Evolutionary conservation across 2,888 invertebrate genomes (phyloP).

Genomic region (Hecatera dysodea): DNA sequence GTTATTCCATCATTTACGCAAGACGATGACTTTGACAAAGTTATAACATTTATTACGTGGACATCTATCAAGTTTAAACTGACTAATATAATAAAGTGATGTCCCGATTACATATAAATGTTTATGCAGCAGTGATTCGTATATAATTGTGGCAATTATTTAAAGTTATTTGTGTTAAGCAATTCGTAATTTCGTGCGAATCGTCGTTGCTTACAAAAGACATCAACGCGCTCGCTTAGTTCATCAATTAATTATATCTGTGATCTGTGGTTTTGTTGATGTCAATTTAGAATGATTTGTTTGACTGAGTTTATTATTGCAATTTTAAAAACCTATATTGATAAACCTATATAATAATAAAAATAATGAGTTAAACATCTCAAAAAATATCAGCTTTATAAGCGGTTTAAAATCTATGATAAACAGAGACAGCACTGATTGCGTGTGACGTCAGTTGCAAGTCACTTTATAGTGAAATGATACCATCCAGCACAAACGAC

Average conservation of each 20-base stretch:
- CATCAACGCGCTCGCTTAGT: slow-evolving; percentile 54
- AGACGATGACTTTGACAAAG: slow-evolving; percentile 42
- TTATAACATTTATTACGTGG: slow-evolving; percentile 17
- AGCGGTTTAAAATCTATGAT: no score
- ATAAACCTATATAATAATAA: no score
- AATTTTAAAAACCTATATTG: no score
- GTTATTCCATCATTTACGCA: slow-evolving; percentile 23
- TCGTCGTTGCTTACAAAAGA: slow-evolving; percentile 53
- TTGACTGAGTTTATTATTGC: no score
- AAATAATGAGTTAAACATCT: no score
- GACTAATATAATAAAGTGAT: slow-evolving; percentile 26
- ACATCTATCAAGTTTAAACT: slow-evolving; percentile 33
- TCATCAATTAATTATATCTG: no score
- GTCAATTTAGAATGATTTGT: no score
- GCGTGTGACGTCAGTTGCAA: no score
- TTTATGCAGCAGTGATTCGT: slow-evolving; percentile 26
- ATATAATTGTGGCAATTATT: slow-evolving; percentile 44
- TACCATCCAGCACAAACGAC: no score
- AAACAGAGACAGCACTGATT: no score
- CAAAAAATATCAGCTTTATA: no score
- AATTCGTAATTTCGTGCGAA: slow-evolving; percentile 5
- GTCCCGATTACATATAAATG: slow-evolving; percentile 47
- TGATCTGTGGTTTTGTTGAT: not conserved
- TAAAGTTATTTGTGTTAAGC: slow-evolving; percentile 15
- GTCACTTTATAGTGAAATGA: no score